A percentile compares a stretch with the other conserved stretches of the same genome.
phyloP scores from a whole-genome alignment of 2,888 invertebrate species.

The Rotaria sp. region DNA sequence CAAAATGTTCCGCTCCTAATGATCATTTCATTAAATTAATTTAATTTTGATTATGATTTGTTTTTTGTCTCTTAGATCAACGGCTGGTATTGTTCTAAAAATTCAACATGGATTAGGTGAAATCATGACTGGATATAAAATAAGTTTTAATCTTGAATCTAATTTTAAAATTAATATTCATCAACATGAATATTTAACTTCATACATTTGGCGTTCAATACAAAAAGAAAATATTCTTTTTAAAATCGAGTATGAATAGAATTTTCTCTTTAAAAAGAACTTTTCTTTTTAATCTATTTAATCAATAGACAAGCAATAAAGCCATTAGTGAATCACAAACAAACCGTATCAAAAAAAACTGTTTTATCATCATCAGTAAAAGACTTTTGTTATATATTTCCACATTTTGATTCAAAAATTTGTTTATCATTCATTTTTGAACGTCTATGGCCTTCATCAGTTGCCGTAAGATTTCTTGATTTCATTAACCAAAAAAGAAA shows the following conservation, averaged over 20 bases:
- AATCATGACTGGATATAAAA: neutral
- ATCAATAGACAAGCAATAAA: neutral
- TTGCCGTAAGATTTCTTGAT: neutral
- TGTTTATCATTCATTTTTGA: neutral
- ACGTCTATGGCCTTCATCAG: neutral
- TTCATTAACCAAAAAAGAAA: too few relatives aligned
- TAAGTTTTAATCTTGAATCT: neutral
- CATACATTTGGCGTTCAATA: neutral
- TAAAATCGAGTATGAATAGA: neutral
- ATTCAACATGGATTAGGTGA: neutral
- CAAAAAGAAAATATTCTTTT: neutral
- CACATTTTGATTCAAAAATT: slow-evolving; percentile 8
- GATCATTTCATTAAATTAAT: too few relatives aligned
- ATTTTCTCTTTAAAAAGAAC: neutral
- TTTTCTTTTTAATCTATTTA: neutral
- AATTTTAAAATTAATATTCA: neutral
- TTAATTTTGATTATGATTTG: too few relatives aligned
- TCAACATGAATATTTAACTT: neutral
- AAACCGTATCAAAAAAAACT: neutral
- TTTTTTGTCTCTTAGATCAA: neutral
- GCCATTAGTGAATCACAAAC: neutral
- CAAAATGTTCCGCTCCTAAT: too few relatives aligned
- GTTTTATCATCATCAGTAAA: neutral
- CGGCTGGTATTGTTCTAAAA: neutral
- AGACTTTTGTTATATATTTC: neutral